A percentile compares a stretch with the other conserved stretches of the same genome.
phyloP scores from a whole-genome alignment of 1,140 invertebrate genomes.

The Mesaphorura yosii region DNA sequence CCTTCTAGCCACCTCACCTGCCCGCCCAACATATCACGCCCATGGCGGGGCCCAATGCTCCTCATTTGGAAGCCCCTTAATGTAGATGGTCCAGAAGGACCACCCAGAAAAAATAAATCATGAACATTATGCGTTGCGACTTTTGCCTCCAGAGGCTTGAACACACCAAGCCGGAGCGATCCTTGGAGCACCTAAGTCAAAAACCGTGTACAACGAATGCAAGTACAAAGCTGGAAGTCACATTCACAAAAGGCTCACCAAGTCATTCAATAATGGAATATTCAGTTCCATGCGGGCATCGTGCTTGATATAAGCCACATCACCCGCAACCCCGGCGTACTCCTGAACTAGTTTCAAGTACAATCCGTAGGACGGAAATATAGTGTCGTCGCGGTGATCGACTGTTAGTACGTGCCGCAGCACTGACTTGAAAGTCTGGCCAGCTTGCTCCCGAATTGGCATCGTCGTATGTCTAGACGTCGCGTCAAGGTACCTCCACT shows the following conservation, averaged over 20 bases:
- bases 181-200: slow-evolving; percentile 57
- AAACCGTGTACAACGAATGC: slow-evolving; percentile 1
- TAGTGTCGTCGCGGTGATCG: slow-evolving; percentile 62
- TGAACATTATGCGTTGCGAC: slow-evolving; percentile 51
- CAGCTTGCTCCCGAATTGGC: slow-evolving; percentile 65
- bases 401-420: slow-evolving; percentile 61
- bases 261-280: slow-evolving; percentile 48
- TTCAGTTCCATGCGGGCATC: slow-evolving; percentile 69
- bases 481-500: slow-evolving; percentile 60
- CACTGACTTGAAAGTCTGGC: slow-evolving; percentile 72
- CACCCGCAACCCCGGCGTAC: slow-evolving; percentile 73
- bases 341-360: slow-evolving; percentile 59
- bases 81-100: slow-evolving; percentile 50
- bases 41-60: slow-evolving; percentile 65
- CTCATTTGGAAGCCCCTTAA: slow-evolving; percentile 68
- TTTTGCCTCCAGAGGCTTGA: slow-evolving; percentile 41
- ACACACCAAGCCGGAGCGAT: slow-evolving; percentile 54
- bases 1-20: slow-evolving; percentile 38
- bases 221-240: neutral
- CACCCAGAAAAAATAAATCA: slow-evolving; percentile 77
- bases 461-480: slow-evolving; percentile 55
- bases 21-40: slow-evolving; percentile 56
- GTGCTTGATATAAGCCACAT: slow-evolving; percentile 72
- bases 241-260: slow-evolving; percentile 46
- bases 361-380: slow-evolving; percentile 61